Base-by-base conservation (phyloP, 2,888 invertebrate genomes). In the Acronicta alni region DNA sequence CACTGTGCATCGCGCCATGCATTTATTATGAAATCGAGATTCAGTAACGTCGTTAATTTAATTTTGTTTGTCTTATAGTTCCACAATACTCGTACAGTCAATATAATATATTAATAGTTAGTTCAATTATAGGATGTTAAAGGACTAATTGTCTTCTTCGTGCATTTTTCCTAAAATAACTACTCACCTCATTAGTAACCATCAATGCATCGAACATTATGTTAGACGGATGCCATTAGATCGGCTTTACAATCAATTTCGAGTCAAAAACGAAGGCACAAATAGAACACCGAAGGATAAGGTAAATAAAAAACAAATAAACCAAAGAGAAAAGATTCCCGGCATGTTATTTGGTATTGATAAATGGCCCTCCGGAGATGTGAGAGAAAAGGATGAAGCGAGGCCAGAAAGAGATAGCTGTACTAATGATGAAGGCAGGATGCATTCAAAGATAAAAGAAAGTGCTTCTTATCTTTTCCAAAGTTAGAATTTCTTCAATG, bases 291-390 rank as follows among this genome's bases (percentile, higher is more conserved):
- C 87, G 86, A 90, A 88, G 89, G 88, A 91, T 91, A 91, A 91
- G 83, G 89, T 90, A 91, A 93, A 91, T 90, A 93, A 92, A 93
- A 92, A 92, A 92, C 83, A 92, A 93, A 93, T 84, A 93, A 91
- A 92, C 89, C 89, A 78, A 88, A 84, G 85, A 89, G 88, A 90
- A 92, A 93, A 90, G 89, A 67, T 87, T 84, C 91, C 90, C 90
- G 91, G 89, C 89, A 93, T 92, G 93, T 93, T 94, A 93, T 93
- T 94, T 93, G 90, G 94, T 90, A 92, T 94, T 93, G 94, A 94
- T 94, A 94, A 94, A 94, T 94, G 90, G 91, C 87, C 90, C 89
- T 87, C 89, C 90, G 84, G 86, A 91, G 92, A 89, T 83, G 92
- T 83, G 91, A 75, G 83, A 53, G 88, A 93, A 74, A 64, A 81